phyloP scores from a whole-genome alignment of 30 jellyfish, hydroid and myxozoan genomes.

The Turritopsis dohrnii region DNA sequence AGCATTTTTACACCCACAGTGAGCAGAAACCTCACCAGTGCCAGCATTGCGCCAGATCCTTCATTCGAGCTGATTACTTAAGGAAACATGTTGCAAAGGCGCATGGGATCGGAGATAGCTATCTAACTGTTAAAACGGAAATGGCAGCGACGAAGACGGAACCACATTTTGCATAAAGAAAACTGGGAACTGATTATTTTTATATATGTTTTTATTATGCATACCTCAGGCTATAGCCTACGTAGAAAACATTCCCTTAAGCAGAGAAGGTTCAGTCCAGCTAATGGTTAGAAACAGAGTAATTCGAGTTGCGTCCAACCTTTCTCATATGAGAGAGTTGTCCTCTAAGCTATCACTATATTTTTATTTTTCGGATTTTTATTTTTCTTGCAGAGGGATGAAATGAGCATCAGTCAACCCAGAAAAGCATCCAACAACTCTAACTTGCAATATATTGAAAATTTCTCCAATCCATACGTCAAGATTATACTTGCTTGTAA shows the following conservation, averaged over 20 bases:
- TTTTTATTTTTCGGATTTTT: neutral
- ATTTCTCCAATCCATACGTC: slow-evolving; percentile 34
- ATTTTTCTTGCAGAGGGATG: slow-evolving; percentile 10
- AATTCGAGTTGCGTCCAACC: neutral
- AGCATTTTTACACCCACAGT: slow-evolving; percentile 28
- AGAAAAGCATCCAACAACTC: slow-evolving; percentile 20
- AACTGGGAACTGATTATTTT: neutral
- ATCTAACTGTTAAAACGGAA: neutral
- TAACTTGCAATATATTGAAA: slow-evolving; percentile 27
- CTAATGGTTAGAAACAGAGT: neutral
- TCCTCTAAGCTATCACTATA: neutral
- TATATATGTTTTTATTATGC: neutral
- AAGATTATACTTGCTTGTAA: slow-evolving; percentile 39
- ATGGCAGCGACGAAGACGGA: neutral
- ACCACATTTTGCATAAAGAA: neutral
- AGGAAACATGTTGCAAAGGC: slow-evolving; percentile 22
- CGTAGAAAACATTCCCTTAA: neutral
- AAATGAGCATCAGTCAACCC: slow-evolving; percentile 10
- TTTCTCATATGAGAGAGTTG: slow-evolving; percentile 31
- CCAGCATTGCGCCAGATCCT: slow-evolving; percentile 19
- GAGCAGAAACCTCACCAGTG: slow-evolving; percentile 43
- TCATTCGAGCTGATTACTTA: slow-evolving; percentile 39
- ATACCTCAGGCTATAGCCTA: neutral
- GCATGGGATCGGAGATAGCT: neutral
- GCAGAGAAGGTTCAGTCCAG: neutral